These are phyloP conservation scores for Cecropterus lyciades DNA, from an alignment of 1,140 invertebrate species.

Conservation along the genomic window DNA sequence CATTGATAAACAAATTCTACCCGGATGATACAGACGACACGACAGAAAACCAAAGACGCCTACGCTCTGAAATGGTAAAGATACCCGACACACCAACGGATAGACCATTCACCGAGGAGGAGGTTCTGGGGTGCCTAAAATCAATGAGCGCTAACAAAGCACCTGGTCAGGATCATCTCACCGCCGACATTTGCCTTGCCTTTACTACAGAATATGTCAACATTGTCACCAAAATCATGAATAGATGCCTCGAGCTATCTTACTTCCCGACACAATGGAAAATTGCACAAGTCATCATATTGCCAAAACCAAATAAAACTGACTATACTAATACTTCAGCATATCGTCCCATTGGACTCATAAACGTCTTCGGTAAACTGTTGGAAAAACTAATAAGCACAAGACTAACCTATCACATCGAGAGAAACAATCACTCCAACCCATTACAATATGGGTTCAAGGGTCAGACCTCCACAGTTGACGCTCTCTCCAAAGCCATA, in stretches of 20 bases:
- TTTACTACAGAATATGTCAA: neutral
- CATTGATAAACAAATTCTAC: constrained; percentile 9
- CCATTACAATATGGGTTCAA: constrained; percentile 36
- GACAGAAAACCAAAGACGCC: neutral
- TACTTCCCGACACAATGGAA: constrained; percentile 21
- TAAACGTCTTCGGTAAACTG: constrained; percentile 30
- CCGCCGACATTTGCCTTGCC: no score
- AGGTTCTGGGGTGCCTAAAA: neutral
- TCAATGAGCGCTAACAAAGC: constrained; percentile 7
- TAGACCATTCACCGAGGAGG: neutral
- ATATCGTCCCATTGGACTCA: no score
- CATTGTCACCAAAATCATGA: constrained; percentile 1
- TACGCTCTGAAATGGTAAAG: neutral
- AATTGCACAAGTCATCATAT: constrained; percentile 1
- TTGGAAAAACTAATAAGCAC: constrained; percentile 42
- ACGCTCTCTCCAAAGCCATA: constrained; percentile 31
- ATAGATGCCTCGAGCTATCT: neutral
- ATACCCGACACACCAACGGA: neutral
- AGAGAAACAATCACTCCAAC: neutral
- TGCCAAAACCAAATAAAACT: constrained; percentile 15
- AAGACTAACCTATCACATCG: constrained; percentile 23
- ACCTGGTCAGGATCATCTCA: neutral
- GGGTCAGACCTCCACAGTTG: constrained; percentile 28
- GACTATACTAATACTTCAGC: constrained; percentile 10
- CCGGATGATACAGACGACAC: neutral